Percentiles rank a stretch among this genome's conserved stretches.
These are phyloP conservation scores for Julus scandinavius DNA, from an alignment of 2,888 invertebrate genomes.

Conservation along the genomic window DNA sequence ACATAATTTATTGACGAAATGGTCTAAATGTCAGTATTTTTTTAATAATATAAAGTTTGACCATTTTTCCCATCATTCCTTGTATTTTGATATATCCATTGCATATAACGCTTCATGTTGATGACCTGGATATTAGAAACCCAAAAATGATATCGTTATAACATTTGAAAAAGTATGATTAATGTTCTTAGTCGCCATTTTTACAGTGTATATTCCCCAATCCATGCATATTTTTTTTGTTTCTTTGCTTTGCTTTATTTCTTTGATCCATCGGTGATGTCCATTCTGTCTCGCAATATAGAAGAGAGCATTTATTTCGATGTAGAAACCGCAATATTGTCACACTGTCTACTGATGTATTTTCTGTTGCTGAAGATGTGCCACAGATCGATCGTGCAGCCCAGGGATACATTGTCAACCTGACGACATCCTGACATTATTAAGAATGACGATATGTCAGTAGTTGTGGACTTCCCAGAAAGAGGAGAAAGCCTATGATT, in stretches of 20 bases:
- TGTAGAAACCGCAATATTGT: slow-evolving; percentile 1
- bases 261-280: neutral
- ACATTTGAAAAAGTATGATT: too few species aligned
- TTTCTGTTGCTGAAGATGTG: neutral
- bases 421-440: slow-evolving; percentile 39
- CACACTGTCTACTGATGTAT: neutral
- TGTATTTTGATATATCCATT: too few species aligned
- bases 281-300: neutral
- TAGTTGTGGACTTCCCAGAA: slow-evolving; percentile 15
- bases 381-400: slow-evolving; percentile 28
- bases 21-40: too few species aligned
- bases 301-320: neutral
- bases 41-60: too few species aligned
- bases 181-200: too few species aligned
- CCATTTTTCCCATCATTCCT: too few species aligned
- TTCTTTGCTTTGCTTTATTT: neutral
- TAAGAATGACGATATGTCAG: slow-evolving; percentile 33
- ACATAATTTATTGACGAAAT: too few species aligned
- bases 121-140: too few species aligned
- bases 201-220: too few species aligned
- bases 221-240: neutral
- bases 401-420: slow-evolving; percentile 22
- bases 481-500: slow-evolving; percentile 34
- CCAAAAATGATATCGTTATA: too few species aligned
- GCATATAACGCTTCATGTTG: too few species aligned